These are phyloP conservation scores for Carabus problematicus DNA, from an alignment of 2,888 invertebrate species.

Conservation along the genomic window DNA sequence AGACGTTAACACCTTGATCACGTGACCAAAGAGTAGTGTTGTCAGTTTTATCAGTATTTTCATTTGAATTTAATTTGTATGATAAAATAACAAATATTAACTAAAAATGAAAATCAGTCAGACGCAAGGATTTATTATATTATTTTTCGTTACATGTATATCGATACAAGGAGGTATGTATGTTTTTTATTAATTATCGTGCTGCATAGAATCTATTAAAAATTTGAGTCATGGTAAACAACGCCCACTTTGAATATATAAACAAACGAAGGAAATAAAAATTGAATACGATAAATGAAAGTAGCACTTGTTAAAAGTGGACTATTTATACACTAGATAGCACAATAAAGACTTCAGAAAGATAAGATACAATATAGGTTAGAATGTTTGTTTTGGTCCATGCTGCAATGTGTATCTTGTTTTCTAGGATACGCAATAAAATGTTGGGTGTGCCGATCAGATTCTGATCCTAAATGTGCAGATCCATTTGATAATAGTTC, in stretches of 20 bases:
- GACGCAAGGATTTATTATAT: conserved; percentile 24
- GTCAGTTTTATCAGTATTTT: conserved; percentile 28
- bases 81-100: conserved; percentile 1
- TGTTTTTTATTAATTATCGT: conserved; percentile 1
- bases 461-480: conserved; percentile 86
- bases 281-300: too few species aligned
- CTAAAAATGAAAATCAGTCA: conserved; percentile 22
- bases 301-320: too few species aligned
- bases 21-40: conserved; percentile 28
- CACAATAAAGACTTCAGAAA: neutral
- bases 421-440: conserved; percentile 73
- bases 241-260: conserved; percentile 26
- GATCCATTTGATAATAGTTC: conserved; percentile 93
- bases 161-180: conserved; percentile 29
- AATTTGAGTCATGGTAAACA: conserved; percentile 14
- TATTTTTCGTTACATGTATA: conserved; percentile 26
- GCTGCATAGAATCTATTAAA: neutral
- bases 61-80: conserved; percentile 24
- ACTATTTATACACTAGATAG: too few species aligned
- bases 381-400: conserved; percentile 23
- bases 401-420: conserved; percentile 7
- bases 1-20: conserved; percentile 24
- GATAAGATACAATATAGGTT: conserved; percentile 21
- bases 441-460: conserved; percentile 92
- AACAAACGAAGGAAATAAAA: conserved; percentile 6